Percentiles rank a stretch among this genome's conserved stretches.
These are phyloP conservation scores for Erebia aethiops DNA, from an alignment of 2,888 invertebrate genomes.

Conservation along the genomic window DNA sequence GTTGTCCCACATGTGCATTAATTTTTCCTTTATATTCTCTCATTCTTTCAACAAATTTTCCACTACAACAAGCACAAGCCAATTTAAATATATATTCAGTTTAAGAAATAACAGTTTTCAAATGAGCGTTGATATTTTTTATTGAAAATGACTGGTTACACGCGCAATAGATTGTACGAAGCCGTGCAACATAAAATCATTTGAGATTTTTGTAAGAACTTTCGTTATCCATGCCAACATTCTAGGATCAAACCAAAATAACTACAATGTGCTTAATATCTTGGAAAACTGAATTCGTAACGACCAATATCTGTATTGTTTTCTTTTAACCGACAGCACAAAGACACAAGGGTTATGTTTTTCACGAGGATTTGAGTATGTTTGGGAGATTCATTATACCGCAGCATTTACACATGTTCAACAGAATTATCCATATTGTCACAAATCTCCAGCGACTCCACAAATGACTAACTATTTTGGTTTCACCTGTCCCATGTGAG, in stretches of 20 bases:
- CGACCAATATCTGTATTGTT: background rate
- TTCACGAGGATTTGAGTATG: background rate
- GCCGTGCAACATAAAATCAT: constrained; percentile 19
- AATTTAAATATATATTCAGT: background rate
- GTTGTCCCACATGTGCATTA: background rate
- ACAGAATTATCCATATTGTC: background rate
- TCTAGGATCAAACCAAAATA: constrained; percentile 42
- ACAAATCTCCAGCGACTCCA: background rate
- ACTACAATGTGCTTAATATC: constrained; percentile 37
- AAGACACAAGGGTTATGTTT: too few species aligned
- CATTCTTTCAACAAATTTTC: too few species aligned
- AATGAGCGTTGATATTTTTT: constrained; percentile 15
- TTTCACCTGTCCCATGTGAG: background rate
- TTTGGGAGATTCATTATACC: background rate
- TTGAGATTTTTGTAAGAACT: constrained; percentile 30
- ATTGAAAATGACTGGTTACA: constrained; percentile 1
- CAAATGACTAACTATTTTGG: background rate
- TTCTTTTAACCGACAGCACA: background rate
- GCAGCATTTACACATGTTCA: too few species aligned
- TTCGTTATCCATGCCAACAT: constrained; percentile 42
- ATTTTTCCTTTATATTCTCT: background rate
- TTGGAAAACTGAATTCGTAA: background rate
- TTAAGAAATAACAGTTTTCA: background rate
- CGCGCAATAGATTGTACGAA: constrained; percentile 14
- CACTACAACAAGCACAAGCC: background rate